A percentile compares a stretch with the other conserved stretches of the same genome.
These are phyloP conservation scores for Hipposideros armiger DNA, from an alignment of 2,113 vertebrate genomes.

Conservation along the genomic window DNA sequence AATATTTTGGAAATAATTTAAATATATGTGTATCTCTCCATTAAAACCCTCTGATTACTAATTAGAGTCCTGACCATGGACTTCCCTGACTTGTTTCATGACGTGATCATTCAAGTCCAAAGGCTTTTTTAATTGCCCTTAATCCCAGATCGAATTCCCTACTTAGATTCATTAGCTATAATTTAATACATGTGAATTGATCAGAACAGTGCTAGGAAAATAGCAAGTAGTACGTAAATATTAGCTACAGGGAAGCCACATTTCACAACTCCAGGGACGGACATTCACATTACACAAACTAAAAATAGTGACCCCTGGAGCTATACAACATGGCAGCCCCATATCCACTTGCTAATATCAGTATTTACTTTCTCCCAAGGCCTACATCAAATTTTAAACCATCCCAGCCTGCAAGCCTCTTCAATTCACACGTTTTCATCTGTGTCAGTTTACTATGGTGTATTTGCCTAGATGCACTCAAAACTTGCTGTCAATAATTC, in stretches of 20 bases:
- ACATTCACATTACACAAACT: not conserved
- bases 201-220: not conserved
- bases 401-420: not conserved
- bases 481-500: not conserved
- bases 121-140: not conserved
- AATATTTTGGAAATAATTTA: slow-evolving; percentile 27
- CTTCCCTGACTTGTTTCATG: not conserved
- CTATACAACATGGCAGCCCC: not conserved
- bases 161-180: not conserved
- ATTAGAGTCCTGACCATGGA: not conserved
- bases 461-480: not conserved
- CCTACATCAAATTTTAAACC: not conserved
- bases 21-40: not conserved
- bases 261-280: not conserved
- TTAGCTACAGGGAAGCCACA: not conserved
- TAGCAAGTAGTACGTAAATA: not conserved
- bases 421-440: not conserved
- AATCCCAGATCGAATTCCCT: slow-evolving; percentile 29
- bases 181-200: not conserved
- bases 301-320: not conserved
- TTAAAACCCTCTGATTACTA: not conserved
- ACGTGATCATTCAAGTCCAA: not conserved
- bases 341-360: not conserved
- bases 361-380: not conserved
- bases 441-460: not conserved